Evolutionary conservation across 2,113 vertebrate genomes (phyloP), one percentile per base, ranked within the genome.

Genomic region (Cyanistes caeruleus): DNA sequence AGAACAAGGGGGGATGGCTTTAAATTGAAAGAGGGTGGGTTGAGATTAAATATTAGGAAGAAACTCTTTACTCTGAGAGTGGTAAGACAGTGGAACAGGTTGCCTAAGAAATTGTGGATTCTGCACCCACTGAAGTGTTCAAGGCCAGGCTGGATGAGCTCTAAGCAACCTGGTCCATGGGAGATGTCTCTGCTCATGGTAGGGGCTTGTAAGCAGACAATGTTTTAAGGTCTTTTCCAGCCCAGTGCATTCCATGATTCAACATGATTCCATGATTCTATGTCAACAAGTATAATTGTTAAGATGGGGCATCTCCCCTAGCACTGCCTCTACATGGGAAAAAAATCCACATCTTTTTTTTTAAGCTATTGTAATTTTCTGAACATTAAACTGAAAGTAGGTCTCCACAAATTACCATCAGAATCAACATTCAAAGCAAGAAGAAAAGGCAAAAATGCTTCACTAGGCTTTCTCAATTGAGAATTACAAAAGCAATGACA

Each of bases 171-270:
- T 24, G 44, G 44, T 67, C 46, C 21, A 17, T 14, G 21, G 25
- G 10, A 44, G 12, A 44, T 13, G 15, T 9, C 44, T 37, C 68
- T n/a, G 4, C 33, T 49, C 0, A 0, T 35, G 49, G 24, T 15
- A 13, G 12, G 12, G 15, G 13, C 46, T 39, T 69, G 18, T 31
- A 58, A 67, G 20, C 2, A 67, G 16, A 35, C 2, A 4, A 30
- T 28, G 18, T 86, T 77, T 59, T 37, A 59, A 44, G 37, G 53
- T 33, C 5, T 67, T 33, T 60, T 77, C 31, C 22, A 65, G 31
- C 11, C 17, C 52, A 89, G 46, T n/a, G 15, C 13, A 52, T 64
- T 44, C 22, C 24, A 58, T 0, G 1, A 43, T 33, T 73, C 39
- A 73, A 52, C 46, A 58, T 39, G 39, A 33, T 52, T 65, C 27